These are phyloP conservation scores for Acropora tenuis DNA, from an alignment of 64 coral and sea anemone genomes.

Conservation along the genomic window DNA sequence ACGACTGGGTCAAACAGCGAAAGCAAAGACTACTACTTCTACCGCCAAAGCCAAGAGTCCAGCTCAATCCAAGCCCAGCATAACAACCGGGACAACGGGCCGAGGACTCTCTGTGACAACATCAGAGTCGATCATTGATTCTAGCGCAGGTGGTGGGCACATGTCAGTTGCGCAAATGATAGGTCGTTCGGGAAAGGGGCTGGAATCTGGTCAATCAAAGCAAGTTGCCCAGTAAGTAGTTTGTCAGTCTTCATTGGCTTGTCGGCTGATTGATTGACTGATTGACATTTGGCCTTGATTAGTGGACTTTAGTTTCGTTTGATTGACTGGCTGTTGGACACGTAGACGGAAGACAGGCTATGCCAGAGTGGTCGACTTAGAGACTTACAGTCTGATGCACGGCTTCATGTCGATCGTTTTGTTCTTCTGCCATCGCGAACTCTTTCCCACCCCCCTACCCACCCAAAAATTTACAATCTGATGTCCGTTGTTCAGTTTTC, in stretches of 20 bases:
- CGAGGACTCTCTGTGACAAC: background rate
- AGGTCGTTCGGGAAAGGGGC: background rate
- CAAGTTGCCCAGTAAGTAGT: conserved; percentile 5
- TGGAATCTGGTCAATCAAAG: background rate
- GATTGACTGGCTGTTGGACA: background rate
- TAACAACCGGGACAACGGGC: background rate
- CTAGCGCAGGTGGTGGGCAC: background rate
- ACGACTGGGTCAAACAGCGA: background rate
- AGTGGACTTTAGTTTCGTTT: background rate
- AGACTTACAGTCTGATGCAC: no score
- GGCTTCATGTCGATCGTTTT: no score
- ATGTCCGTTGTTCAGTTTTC: no score
- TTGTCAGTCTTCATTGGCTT: background rate
- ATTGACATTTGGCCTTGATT: background rate
- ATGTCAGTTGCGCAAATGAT: conserved; percentile 4
- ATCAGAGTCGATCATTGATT: background rate
- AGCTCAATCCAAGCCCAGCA: background rate
- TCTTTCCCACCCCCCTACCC: no score
- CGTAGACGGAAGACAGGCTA: no score
- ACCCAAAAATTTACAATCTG: no score
- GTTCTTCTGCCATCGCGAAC: no score
- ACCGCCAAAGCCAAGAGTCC: background rate
- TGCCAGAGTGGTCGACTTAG: no score
- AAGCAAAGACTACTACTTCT: background rate
- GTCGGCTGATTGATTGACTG: background rate